Percentiles rank a stretch among this genome's conserved stretches.
Evolutionary conservation across 2,888 invertebrate genomes (phyloP).

Genomic region (Folsomia manolachei): DNA sequence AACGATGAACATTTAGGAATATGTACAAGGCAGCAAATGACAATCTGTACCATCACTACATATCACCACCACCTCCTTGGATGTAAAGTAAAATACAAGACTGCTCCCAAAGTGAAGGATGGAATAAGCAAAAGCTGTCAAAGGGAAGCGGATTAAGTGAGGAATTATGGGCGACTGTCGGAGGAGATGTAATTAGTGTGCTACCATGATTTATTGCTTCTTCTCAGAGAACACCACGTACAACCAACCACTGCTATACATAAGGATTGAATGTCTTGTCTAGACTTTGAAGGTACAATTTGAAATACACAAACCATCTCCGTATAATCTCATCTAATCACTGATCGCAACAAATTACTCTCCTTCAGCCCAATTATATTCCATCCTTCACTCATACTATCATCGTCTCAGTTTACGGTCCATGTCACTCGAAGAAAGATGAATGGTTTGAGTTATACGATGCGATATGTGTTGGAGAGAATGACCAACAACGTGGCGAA

Average conservation of each 20-base stretch:
- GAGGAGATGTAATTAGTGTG: constrained; percentile 17
- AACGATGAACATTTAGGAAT: too few relatives aligned
- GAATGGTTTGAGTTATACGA: not conserved
- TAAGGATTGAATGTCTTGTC: not conserved
- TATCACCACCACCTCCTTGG: too few relatives aligned
- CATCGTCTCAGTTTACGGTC: not conserved
- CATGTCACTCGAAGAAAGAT: not conserved
- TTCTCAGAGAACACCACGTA: not conserved
- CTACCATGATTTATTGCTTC: constrained; percentile 15
- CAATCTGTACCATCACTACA: too few relatives aligned
- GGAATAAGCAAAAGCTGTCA: constrained; percentile 11
- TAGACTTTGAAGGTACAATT: too few relatives aligned
- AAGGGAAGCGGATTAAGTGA: constrained; percentile 8
- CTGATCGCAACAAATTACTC: constrained; percentile 13
- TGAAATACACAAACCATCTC: too few relatives aligned
- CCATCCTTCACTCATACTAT: not conserved
- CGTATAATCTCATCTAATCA: constrained; percentile 15
- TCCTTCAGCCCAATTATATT: not conserved
- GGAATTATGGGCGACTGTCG: constrained; percentile 18
- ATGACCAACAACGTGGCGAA: too few relatives aligned
- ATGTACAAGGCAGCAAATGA: too few relatives aligned
- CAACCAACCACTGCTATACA: not conserved
- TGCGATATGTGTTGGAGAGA: not conserved
- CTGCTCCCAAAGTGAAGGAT: not conserved
- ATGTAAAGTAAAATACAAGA: not conserved